Evolutionary conservation across 1,140 invertebrate genomes (phyloP).

Genomic region (Eriosoma lanigerum): DNA sequence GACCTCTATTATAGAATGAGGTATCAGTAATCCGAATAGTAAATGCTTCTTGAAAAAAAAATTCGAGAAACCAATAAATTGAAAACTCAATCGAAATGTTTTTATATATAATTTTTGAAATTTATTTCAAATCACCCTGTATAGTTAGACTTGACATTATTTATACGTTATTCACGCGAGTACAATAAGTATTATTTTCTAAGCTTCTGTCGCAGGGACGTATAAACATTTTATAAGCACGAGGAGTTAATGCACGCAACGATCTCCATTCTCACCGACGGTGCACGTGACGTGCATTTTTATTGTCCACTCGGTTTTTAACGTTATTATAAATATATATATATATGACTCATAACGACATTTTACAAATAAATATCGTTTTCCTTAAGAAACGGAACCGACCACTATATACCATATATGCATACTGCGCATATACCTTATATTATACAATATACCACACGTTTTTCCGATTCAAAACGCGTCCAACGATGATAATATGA

Average conservation of each 20-base stretch:
- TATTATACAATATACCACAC: neutral
- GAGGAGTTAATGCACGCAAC: neutral
- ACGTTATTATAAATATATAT: too few species aligned
- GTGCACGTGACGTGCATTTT: slow-evolving; percentile 10
- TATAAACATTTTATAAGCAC: neutral
- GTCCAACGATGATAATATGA: too few species aligned
- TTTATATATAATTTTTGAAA: too few species aligned
- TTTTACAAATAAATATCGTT: neutral
- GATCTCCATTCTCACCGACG: neutral
- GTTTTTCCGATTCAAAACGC: too few species aligned
- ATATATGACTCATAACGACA: neutral
- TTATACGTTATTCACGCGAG: too few species aligned
- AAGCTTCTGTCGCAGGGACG: neutral
- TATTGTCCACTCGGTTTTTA: slow-evolving; percentile 21
- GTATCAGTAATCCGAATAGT: too few species aligned
- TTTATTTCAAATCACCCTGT: slow-evolving; percentile 2
- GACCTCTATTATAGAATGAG: too few species aligned
- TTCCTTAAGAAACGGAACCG: neutral
- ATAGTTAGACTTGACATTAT: too few species aligned
- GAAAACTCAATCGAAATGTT: too few species aligned
- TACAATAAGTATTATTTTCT: neutral
- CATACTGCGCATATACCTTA: neutral
- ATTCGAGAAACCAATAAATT: too few species aligned
- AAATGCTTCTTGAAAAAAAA: too few species aligned
- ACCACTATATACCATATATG: neutral